Base-by-base conservation (phyloP, 2,888 invertebrate species). In the Conchocele bisecta region DNA sequence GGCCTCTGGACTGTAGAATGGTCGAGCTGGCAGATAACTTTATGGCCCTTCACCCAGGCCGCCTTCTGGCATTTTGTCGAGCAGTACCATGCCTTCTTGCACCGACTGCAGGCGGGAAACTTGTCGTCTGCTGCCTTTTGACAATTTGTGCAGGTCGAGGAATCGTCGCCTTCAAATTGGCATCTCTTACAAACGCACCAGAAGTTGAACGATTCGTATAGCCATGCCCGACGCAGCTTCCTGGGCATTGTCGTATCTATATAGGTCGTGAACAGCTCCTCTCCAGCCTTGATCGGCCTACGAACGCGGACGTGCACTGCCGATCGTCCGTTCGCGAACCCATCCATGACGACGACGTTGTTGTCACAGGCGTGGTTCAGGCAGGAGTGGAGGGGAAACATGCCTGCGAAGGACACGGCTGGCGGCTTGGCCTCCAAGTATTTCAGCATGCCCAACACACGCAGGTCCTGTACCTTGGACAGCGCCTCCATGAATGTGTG, bases 301-400 rank as follows among this genome's bases (percentile, higher is more conserved):
- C 79, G 79, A 4, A 87, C 86, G 13, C 76, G 79, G 24, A 88
- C 83, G 58, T 79, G 79, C 7, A 88, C 83, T 1, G 84, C 86
- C 4, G 86, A 84, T 26, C 70, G 69, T 2, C 82, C 83, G 31
- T 83, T 51, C 1, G 74, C 79, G 1, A 73, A 77, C 0, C 86
- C 84, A 59, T 88, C 85, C 61, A 79, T 81, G 2, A 88, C 86
- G 50, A 86, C 86, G 0, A 86, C 86, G 61, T 86, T 88, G 66
- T 88, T 86, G 58, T 82, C 73, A 56, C 88, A 88, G 2, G 86
- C 83, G 54, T 88, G 88, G 57, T 88, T 88, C n/a, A 85, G 67
- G 54, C 88, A 87, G 17, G 87, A 86, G 60, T 88, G 88, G 6
- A 88, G 69, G 3, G 88, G 85, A 50, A 87, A 88, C 81, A 88